Base-by-base conservation (phyloP, 1,140 invertebrate genomes). In the Chrysopa pallens region DNA sequence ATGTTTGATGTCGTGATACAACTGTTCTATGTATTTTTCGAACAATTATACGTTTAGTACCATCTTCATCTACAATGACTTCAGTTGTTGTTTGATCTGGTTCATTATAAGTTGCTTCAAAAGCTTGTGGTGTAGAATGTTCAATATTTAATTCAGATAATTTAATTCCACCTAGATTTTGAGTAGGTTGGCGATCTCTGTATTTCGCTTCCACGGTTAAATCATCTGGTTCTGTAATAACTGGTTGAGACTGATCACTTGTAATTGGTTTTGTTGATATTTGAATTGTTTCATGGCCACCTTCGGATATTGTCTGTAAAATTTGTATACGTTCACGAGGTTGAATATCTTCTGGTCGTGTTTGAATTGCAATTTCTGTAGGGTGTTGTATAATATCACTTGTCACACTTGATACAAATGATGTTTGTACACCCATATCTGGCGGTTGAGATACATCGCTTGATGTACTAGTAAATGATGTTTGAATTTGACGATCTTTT, bases 21-120 rank as follows among this genome's bases (percentile, higher is more conserved):
- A 73, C 55, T 6, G 69, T 72, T 52, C 66, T 66, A 48, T 67
- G 61, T 4, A 80, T 57, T 59, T 81, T 83, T 46, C 72, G 75
- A 0, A 85, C 74, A 38, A 85, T 78, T 43, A 85, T 84, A 47
- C 79, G 69, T 49, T 80, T 84, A 0, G 77, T 82, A n/a, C 82
- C 81, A 60, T 85, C 80, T 17, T 79, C 69, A 49, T 82, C 80
- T 0, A 84, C 78, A 6, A 85, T 73, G 2, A 85, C 75, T 61
- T 84, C 80, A 8, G 78, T 82, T 2, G 74, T 78, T 8, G 74
- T 77, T 53, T 84, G 75, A 57, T 83, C 79, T 0, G 81, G 81
- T 56, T 84, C 80, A 0, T 78, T 68, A 47, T 84, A 68, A 2
- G 83, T 66, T 1, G 82, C 83, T 55, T 84, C 82, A 52, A 84